Base-by-base conservation (phyloP, 2,113 vertebrate genomes). In the Cebus imitator region DNA sequence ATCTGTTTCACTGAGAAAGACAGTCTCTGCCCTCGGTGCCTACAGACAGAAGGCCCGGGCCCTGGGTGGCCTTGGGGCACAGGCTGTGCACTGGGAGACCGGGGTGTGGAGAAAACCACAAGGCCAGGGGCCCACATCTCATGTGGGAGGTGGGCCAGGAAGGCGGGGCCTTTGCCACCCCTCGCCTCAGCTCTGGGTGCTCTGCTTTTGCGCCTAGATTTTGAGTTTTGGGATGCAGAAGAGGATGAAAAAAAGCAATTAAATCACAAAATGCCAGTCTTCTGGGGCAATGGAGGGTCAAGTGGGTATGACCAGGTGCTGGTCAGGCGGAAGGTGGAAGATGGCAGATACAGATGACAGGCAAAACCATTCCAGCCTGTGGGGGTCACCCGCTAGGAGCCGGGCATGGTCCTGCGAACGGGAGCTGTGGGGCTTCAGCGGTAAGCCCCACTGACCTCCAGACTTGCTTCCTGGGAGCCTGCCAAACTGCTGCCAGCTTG, bases 241-340 rank as follows among this genome's bases (percentile, higher is more conserved):
- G 45, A 37, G 84, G 68, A 27, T 27, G 78, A 20, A 18, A 35
- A 55, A 16, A 90, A 86, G 55, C 32, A 78, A 48, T n/a, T 9
- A 6, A 2, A 14, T 27, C 45, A 27, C 18, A 37, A 43, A 78
- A 43, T 14, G 21, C 37, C 25, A 8, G 37, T 35, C 66, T 45
- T 45, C 43, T 32, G 3, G 0, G 18, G 40, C 5, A 2, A 21
- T 5, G 37, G 37, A 5, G 2, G 32, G n/a, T 32, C 80, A 75
- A 76, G 40, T 0, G 32, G 64, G 27, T 27, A 8, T 2, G 27
- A 35, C 21, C 61, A 25, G 52, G n/a, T 27, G 50, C 48, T 12
- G 35, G 52, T 37, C 58, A 7, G 35, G 52, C 8, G 43, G 45
- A 10, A 68, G 0, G 5, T 40, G 40, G 8, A 12, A 12, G 40